Percentiles rank a stretch among this genome's conserved stretches.
Conservation (phyloP, 1,140 invertebrate species). For the Phenacoccus solenopsis region DNA sequence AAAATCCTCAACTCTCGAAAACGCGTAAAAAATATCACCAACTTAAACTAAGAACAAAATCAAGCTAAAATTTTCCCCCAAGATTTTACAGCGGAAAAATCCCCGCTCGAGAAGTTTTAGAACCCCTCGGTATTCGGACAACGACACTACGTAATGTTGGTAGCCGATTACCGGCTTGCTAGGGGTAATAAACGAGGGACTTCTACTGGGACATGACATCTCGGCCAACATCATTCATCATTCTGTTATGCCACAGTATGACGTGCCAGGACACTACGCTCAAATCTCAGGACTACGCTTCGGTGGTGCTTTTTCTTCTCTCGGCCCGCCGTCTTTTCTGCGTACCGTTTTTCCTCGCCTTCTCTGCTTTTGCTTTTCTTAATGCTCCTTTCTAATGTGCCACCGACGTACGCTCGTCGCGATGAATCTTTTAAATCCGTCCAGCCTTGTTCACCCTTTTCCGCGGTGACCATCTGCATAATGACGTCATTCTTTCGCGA, state of each 20-base stretch:
- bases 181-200: neutral
- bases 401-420: neutral
- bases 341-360: neutral
- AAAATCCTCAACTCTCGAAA: too few relatives aligned
- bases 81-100: too few relatives aligned
- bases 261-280: slow-evolving; percentile 11
- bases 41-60: too few relatives aligned
- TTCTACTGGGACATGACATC: slow-evolving; percentile 13
- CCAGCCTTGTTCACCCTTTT: slow-evolving; percentile 3
- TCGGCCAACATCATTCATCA: slow-evolving; percentile 17
- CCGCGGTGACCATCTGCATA: slow-evolving; percentile 11
- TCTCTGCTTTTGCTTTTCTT: neutral
- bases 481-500: slow-evolving; percentile 6
- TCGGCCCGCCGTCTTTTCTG: neutral
- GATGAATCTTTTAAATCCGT: slow-evolving; percentile 14
- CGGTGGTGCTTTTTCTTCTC: neutral
- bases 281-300: slow-evolving; percentile 13
- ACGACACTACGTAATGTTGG: slow-evolving; percentile 6
- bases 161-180: neutral
- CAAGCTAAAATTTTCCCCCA: too few relatives aligned
- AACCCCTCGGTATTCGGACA: neutral
- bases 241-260: slow-evolving; percentile 5
- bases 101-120: neutral
- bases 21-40: too few relatives aligned
- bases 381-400: neutral